Percentiles rank a stretch among this genome's conserved stretches.
Conservation (phyloP, 2,797 vertebrate genomes). For the Naso thynnoides region DNA sequence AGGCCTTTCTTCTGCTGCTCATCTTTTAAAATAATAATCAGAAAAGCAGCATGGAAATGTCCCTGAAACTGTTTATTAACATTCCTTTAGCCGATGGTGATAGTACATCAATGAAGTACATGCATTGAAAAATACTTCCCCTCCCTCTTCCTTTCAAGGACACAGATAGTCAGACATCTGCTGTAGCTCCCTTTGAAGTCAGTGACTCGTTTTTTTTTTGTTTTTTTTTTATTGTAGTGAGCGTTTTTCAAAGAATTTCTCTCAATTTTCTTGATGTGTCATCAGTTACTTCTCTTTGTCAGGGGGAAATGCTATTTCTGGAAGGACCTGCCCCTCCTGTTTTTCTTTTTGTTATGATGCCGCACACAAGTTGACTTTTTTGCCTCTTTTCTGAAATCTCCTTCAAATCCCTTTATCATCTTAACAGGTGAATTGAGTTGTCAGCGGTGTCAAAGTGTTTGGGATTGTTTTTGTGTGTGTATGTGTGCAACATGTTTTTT, state of each 20-base stretch:
- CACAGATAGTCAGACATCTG: slow-evolving; percentile 40
- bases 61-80: slow-evolving; percentile 38
- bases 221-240: slow-evolving; percentile 32
- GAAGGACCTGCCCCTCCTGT: slow-evolving; percentile 1
- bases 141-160: slow-evolving; percentile 39
- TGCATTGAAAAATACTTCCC: neutral
- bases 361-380: slow-evolving; percentile 28
- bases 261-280: slow-evolving; percentile 34
- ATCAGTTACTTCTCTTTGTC: slow-evolving; percentile 47
- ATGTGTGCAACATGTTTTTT: neutral
- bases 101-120: slow-evolving; percentile 17
- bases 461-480: neutral
- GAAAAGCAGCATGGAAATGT: slow-evolving; percentile 47
- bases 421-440: slow-evolving; percentile 20
- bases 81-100: slow-evolving; percentile 34
- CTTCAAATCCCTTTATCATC: slow-evolving; percentile 38
- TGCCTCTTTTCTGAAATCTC: slow-evolving; percentile 15
- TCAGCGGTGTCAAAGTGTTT: neutral
- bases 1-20: slow-evolving; percentile 36
- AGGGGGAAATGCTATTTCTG: slow-evolving; percentile 7
- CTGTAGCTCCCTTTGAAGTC: slow-evolving; percentile 42
- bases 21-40: slow-evolving; percentile 54
- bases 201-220: slow-evolving; percentile 27
- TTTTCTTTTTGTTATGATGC: slow-evolving; percentile 21
- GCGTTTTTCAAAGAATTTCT: slow-evolving; percentile 31